A percentile compares a stretch with the other conserved stretches of the same genome.
These are phyloP conservation scores for Centroberyx gerrardi DNA, from an alignment of 2,797 vertebrate species.

Conservation along the genomic window DNA sequence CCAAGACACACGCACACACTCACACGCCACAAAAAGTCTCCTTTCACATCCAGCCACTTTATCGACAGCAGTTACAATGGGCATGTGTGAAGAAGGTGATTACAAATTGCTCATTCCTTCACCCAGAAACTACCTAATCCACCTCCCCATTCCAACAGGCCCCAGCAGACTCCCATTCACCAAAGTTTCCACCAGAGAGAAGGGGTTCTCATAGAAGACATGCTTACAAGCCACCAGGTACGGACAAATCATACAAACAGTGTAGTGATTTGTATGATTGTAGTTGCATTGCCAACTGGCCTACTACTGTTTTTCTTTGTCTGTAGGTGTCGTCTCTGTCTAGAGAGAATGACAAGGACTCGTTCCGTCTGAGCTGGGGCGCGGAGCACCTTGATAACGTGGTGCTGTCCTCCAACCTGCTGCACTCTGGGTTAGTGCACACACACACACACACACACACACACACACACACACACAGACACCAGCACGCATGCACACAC, in stretches of 20 bases:
- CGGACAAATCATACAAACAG: not conserved
- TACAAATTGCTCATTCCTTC: not conserved
- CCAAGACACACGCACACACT: too few species aligned
- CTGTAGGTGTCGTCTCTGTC: constrained; percentile 91
- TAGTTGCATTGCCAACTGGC: not conserved
- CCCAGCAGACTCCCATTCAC: constrained; percentile 90
- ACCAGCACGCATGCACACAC: constrained; percentile 23
- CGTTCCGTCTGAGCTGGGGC: constrained; percentile 96
- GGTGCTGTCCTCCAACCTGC: constrained; percentile 93
- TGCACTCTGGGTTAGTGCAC: constrained; percentile 94
- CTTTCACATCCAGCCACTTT: not conserved
- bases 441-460: constrained; percentile 13
- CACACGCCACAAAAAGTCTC: not conserved
- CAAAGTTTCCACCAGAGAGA: constrained; percentile 90
- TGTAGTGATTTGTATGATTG: not conserved
- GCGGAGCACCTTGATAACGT: constrained; percentile 97
- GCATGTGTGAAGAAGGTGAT: not conserved
- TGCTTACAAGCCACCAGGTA: constrained; percentile 94
- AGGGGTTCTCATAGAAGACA: constrained; percentile 93
- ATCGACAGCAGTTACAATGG: not conserved
- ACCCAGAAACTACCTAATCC: not conserved
- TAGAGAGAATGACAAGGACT: constrained; percentile 92
- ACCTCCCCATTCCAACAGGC: constrained; percentile 81
- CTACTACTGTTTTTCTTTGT: constrained; percentile 27
- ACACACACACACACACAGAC: constrained; percentile 25